Base-by-base conservation (phyloP, 2,113 vertebrate genomes). In the Xyliphius kryptos region DNA sequence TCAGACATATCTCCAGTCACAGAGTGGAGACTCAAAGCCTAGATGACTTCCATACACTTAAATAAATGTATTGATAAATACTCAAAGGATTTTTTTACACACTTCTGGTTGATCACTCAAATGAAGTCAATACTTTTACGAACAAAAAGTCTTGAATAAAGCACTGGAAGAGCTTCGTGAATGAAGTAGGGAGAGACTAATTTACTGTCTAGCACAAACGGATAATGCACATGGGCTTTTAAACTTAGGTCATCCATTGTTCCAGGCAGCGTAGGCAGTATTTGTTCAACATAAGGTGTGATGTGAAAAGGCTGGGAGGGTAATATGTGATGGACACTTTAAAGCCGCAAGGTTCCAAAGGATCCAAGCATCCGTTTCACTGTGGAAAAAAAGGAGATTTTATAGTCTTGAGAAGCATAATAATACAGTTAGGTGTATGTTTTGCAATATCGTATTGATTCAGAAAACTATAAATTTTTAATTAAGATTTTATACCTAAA, bases 1-100 rank as follows among this genome's bases (percentile, higher is more conserved):
- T 87, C 86, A 67, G 88, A 88, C 88, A 90, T 90, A 79, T 79
- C 84, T 83, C 75, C 74, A 82, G 83, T 63, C 72, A 78, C 55
- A 75, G 44, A 80, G 73, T 69, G 74, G 79, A 71, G 72, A 56
- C 73, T 72, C 46, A 72, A 70, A 67, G 22, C 62, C 81, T 76
- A 67, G 74, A 82, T 76, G 38, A 67, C 74, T 61, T 51, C 68
- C 68, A 75, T 74, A 68, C 55, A 75, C 36, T 15, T 26, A 48
- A 14, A 46, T 26, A 56, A 51, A 56, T 57, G 11, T 20, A 47
- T 6, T 9, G 6, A 59, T 20, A 56, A 66, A 51, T 9, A 58
- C 54, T 11, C 17, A 50, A 26, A 50, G 19, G 37, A 17, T 17
- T 41, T 20, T 36, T 63, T 22, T 20, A 11, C 12, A 41, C 21